Evolutionary conservation across 2,113 vertebrate genomes (phyloP), one percentile per base, ranked within the genome.

Genomic region (Chloropsis hardwickii): DNA sequence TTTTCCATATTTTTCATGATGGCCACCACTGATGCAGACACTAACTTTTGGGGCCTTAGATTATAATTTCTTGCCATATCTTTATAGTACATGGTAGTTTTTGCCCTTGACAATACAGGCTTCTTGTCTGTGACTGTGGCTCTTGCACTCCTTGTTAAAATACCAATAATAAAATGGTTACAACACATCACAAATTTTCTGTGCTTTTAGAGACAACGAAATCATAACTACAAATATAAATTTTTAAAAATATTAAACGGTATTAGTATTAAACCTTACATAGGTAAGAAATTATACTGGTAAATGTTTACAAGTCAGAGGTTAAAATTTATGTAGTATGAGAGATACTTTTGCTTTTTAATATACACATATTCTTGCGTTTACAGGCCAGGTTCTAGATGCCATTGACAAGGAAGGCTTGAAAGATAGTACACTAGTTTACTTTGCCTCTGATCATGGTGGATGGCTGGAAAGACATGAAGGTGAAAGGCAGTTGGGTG

Each of bases 371-470:
- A 13, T 14, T 62, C 25, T 69, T 62, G 14, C 12, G 1, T 86
- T 74, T 94, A 51, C 71, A 99, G 99, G 99, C n/a, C 88, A 97
- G 80, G 95, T 99, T 77, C 96, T 98, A 14, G 94, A 98, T 10
- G 92, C 76, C 1, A 88, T 99, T 71, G 98, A 99, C 61, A 97
- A 96, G 9, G 94, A 98, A 61, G 98, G 98, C 11, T 96, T 99
- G 42, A 91, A 95, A 64, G 97, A 97, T 56, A 97, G 93, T 29
- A 99, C 99, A 2, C 80, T 99, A 0, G 95, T 98, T 86, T 99
- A 99, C 80, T 99, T 99, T 88, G 96, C 99, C 1, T 99, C 99
- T 8, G 99, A 99, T 83, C 98, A 99, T 3, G 99, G 99, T 8
- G 99, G 98, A 40, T 98, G 98, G 86, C 85, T 99, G 24, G 99